Percentiles rank a stretch among this genome's conserved stretches.
phyloP scores from a whole-genome alignment of 2,113 vertebrate genomes.

The Columba janthina region DNA sequence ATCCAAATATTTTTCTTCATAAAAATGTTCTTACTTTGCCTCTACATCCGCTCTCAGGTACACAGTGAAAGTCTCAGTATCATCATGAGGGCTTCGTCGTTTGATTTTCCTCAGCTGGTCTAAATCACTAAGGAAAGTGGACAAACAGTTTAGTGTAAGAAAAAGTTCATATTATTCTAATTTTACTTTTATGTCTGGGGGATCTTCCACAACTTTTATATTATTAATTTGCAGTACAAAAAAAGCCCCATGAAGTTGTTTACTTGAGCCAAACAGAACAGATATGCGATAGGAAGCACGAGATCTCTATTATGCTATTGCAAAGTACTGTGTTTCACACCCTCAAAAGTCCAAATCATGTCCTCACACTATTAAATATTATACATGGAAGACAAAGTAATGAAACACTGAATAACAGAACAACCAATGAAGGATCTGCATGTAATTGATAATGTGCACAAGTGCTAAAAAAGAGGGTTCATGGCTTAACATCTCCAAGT shows the following conservation, averaged over 20 bases:
- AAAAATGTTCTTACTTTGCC: slow-evolving; percentile 84
- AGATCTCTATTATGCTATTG: not conserved
- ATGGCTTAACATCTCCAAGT: not conserved
- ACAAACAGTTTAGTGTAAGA: not conserved
- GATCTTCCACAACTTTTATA: not conserved
- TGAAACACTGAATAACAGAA: not conserved
- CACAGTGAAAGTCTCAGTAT: slow-evolving; percentile 95
- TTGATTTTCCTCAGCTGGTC: slow-evolving; percentile 93
- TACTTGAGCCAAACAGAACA: not conserved
- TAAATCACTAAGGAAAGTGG: slow-evolving; percentile 82
- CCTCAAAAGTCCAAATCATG: not conserved
- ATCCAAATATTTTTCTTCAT: not conserved
- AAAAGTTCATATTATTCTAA: not conserved
- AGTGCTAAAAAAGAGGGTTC: not conserved
- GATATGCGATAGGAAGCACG: not conserved
- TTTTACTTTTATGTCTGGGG: not conserved
- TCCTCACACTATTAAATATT: not conserved
- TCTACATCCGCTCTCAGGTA: slow-evolving; percentile 95
- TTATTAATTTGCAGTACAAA: not conserved
- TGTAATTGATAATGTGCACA: not conserved
- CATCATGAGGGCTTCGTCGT: slow-evolving; percentile 93
- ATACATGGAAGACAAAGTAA: not conserved
- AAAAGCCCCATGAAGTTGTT: not conserved
- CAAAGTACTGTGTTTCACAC: not conserved
- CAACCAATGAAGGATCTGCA: not conserved